A percentile compares a stretch with the other conserved stretches of the same genome.
Evolutionary conservation across 2,113 vertebrate genomes (phyloP).

Genomic region (Heterotilapia buettikoferi): DNA sequence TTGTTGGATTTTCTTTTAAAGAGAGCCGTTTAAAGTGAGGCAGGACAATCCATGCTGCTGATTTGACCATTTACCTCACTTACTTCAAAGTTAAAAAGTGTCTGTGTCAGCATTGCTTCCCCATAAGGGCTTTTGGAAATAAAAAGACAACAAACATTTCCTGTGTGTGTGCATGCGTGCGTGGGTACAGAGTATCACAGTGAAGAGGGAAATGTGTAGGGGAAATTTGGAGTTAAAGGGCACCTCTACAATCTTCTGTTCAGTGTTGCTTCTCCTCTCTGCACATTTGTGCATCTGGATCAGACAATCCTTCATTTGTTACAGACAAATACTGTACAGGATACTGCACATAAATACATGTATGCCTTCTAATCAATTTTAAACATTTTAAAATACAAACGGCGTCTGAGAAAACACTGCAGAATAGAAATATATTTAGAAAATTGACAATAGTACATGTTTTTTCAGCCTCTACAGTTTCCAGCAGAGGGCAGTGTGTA

Average conservation of each 20-base stretch:
- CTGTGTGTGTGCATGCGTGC: not conserved
- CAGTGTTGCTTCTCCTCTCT: not conserved
- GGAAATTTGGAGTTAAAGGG: conserved; percentile 29
- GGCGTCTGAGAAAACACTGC: not conserved
- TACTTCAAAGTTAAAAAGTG: conserved; percentile 19
- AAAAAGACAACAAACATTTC: conserved; percentile 65
- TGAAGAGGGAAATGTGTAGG: not conserved
- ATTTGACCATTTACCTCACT: not conserved
- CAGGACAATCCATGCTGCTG: conserved; percentile 2
- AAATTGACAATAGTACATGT: not conserved
- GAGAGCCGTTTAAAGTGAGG: not conserved
- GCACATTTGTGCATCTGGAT: not conserved
- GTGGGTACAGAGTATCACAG: not conserved
- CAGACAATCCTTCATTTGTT: not conserved
- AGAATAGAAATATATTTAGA: not conserved
- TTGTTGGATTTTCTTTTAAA: not conserved
- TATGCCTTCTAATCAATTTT: not conserved
- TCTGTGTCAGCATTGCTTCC: conserved; percentile 52
- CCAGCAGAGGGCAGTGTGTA: conserved; percentile 58
- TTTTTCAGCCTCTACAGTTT: not conserved
- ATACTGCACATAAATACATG: not conserved
- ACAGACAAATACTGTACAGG: not conserved
- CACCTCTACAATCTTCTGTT: not conserved
- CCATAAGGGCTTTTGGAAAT: conserved; percentile 31
- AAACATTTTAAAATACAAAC: not conserved